Evolutionary conservation across 2,113 vertebrate genomes (phyloP), one percentile per base, ranked within the genome.

Genomic region (Anser brachyrhynchus): DNA sequence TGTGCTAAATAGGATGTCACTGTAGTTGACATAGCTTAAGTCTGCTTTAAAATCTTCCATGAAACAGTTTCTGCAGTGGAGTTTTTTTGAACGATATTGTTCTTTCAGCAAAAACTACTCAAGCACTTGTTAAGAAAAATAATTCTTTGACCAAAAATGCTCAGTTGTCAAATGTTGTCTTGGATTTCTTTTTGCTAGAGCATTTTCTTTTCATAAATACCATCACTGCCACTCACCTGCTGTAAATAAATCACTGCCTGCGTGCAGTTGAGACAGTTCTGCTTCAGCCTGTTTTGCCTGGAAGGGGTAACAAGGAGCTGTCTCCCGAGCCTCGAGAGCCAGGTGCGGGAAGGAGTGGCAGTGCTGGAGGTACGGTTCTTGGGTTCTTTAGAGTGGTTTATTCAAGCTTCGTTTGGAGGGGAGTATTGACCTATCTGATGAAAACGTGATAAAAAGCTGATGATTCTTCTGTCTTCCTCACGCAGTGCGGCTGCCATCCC

Each of bases 401-500:
- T 11, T 31, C 39, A 9, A 17, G 55, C 41, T 55, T 35, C 13
- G 0, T 49, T 31, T 31, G 28, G 1, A 15, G 3, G 2, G 33
- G 33, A 16, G 19, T 21, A 49, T 54, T 31, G 4, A 3, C 41
- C 28, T 46, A 28, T 49, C 46, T 49, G 46, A 49, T 62, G 46
- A n/a, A 26, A 51, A 22, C 21, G 1, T 1, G 17, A 9, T 15
- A 7, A 37, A 23, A 14, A 49, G 49, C 17, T 6, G 13, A 62
- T 4, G 3, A 4, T 33, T 43, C 62, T 49, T n/a, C 72, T 2
- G 1, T 14, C 35, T 7, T 18, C 43, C 35, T 26, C 3, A 3
- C 0, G 1, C 43, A 6, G 23, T 5, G 1, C 0, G 10, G 17
- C 49, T 49, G 55, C 31, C 1, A 2, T 2, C 4, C 13, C 2